Conservation (phyloP, 2,113 vertebrate genomes). For the Urocynchramus pylzowi region DNA sequence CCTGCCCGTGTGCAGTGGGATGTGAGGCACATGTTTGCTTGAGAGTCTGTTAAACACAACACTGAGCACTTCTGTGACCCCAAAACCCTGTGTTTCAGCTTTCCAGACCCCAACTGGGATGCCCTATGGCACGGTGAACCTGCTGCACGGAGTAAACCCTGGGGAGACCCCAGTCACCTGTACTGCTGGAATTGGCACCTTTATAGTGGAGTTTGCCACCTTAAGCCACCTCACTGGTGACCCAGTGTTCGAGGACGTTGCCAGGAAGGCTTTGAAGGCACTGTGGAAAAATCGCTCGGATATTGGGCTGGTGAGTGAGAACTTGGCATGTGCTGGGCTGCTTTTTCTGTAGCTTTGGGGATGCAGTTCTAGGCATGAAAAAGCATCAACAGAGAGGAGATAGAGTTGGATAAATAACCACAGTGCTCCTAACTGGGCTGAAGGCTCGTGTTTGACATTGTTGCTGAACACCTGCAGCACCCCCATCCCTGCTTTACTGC, state of each 20-base stretch:
- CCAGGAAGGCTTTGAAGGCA: constrained; percentile 82
- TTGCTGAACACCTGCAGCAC: not conserved
- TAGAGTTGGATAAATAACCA: not conserved
- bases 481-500: not conserved
- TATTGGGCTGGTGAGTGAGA: constrained; percentile 88
- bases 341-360: not conserved
- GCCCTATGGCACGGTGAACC: constrained; percentile 96
- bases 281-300: constrained; percentile 92
- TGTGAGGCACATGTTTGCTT: not conserved
- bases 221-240: constrained; percentile 93
- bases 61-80: not conserved
- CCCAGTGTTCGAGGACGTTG: constrained; percentile 81
- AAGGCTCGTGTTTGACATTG: rapidly evolving
- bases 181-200: constrained; percentile 94
- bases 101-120: constrained; percentile 95
- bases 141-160: constrained; percentile 88
- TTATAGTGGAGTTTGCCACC: constrained; percentile 93
- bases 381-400: not conserved
- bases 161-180: constrained; percentile 94
- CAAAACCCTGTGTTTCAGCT: constrained; percentile 68
- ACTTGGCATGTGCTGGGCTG: not conserved
- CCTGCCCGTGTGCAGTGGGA: not conserved
- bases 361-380: not conserved
- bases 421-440: not conserved
- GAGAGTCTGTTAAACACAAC: not conserved